Percentiles rank a stretch among this genome's conserved stretches.
Evolutionary conservation across 2,888 invertebrate species (phyloP).

Genomic region (Theretra japonica): DNA sequence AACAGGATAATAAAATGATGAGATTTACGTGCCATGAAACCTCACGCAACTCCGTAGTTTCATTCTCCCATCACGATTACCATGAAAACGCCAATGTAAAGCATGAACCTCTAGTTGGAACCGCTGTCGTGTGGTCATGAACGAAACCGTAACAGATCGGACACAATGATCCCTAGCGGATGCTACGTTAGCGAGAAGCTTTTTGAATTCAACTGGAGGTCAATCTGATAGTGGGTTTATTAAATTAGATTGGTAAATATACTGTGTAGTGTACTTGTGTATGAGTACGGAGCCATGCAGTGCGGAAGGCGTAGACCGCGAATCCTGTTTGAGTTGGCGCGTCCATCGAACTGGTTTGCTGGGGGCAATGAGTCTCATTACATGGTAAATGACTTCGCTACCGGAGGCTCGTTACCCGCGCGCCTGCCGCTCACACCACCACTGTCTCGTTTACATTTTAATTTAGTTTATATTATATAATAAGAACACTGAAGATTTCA

Average conservation of each 20-base stretch:
- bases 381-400: conserved; percentile 54
- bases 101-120: conserved; percentile 46
- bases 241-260: conserved; percentile 2
- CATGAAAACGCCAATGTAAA: conserved; percentile 31
- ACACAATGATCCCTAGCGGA: conserved; percentile 63
- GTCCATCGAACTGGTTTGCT: conserved; percentile 64
- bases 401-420: conserved; percentile 35
- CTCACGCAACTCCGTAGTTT: conserved; percentile 65
- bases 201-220: conserved; percentile 56
- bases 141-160: conserved; percentile 72
- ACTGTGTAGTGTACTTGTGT: conserved; percentile 36
- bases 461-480: background rate
- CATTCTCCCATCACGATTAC: conserved; percentile 69
- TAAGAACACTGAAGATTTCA: background rate
- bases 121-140: conserved; percentile 65
- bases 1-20: conserved; percentile 43
- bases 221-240: conserved; percentile 40
- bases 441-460: conserved; percentile 42
- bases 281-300: conserved; percentile 59
- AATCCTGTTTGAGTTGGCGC: conserved; percentile 68
- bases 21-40: conserved; percentile 49
- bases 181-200: conserved; percentile 53
- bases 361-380: conserved; percentile 60
- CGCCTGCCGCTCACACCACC: background rate
- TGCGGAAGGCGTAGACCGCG: conserved; percentile 63